Evolutionary conservation across 2,797 vertebrate genomes (phyloP).

Genomic region (Microctenopoma lineatum): DNA sequence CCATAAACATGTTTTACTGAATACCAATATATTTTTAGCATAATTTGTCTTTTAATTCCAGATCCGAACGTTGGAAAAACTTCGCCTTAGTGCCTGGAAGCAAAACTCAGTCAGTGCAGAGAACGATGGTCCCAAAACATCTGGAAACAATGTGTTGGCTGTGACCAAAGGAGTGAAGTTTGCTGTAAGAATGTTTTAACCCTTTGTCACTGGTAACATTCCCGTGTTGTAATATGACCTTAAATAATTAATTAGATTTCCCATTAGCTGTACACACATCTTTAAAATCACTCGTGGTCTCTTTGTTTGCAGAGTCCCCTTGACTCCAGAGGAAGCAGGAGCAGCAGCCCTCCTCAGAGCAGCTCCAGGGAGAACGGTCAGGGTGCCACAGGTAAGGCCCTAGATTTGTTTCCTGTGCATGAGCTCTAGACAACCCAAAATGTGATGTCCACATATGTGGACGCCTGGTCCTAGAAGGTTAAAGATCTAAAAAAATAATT

Average conservation of each 20-base stretch:
- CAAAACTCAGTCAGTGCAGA: slow-evolving; percentile 62
- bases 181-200: slow-evolving; percentile 75
- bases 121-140: slow-evolving; percentile 35
- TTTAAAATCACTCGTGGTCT: background rate
- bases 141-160: slow-evolving; percentile 43
- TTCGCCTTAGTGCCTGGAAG: slow-evolving; percentile 90
- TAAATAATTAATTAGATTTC: too few relatives aligned
- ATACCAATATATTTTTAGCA: background rate
- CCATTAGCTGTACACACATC: too few relatives aligned
- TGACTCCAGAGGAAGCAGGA: slow-evolving; percentile 56
- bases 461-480: too few relatives aligned
- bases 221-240: too few relatives aligned
- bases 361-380: slow-evolving; percentile 62
- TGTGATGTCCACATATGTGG: too few relatives aligned
- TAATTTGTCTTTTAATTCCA: slow-evolving; percentile 18
- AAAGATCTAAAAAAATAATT: too few relatives aligned
- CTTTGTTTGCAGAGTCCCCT: slow-evolving; percentile 80
- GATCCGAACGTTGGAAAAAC: slow-evolving; percentile 88
- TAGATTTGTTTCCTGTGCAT: too few relatives aligned
- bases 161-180: slow-evolving; percentile 75
- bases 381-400: slow-evolving; percentile 75
- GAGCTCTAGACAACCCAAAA: too few relatives aligned
- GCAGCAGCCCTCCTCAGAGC: slow-evolving; percentile 31
- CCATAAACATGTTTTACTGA: too few relatives aligned
- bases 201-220: background rate